phyloP scores from a whole-genome alignment of 2,888 invertebrate genomes.

The Cheilosia variabilis region DNA sequence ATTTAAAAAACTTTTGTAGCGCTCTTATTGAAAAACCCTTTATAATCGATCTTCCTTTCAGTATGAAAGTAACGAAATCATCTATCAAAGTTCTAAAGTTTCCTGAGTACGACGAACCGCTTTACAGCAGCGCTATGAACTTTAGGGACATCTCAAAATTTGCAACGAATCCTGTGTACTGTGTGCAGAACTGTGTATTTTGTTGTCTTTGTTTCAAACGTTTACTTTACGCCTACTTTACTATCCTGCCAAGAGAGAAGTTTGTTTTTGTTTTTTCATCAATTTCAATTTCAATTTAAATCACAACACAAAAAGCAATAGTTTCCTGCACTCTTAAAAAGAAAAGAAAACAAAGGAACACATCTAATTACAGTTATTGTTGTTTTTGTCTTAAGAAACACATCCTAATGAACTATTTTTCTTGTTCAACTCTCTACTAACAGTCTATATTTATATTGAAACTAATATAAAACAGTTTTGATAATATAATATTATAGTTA shows the following conservation, averaged over 20 bases:
- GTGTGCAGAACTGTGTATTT: conserved; percentile 28
- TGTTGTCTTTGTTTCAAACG: conserved; percentile 29
- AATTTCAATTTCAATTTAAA: conserved; percentile 24
- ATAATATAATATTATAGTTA: conserved; percentile 57
- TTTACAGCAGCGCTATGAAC: neutral
- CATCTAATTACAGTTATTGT: conserved; percentile 48
- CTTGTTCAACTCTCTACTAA: conserved; percentile 39
- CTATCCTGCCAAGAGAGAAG: conserved; percentile 49
- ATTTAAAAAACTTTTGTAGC: no score
- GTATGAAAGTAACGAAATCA: no score
- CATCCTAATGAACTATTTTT: conserved; percentile 64
- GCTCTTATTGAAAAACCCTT: no score
- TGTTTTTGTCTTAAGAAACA: conserved; percentile 43
- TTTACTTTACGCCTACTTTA: conserved; percentile 45
- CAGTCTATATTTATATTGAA: conserved; percentile 39
- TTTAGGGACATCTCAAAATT: conserved; percentile 18
- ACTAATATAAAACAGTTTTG: conserved; percentile 58
- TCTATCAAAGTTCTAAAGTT: no score
- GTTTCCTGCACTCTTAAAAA: conserved; percentile 54
- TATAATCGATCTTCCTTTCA: no score
- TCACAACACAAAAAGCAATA: conserved; percentile 68
- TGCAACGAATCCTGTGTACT: conserved; percentile 22
- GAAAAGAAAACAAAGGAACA: conserved; percentile 18
- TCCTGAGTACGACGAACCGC: neutral
- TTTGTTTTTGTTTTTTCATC: conserved; percentile 4